Evolutionary conservation across 2,888 invertebrate species (phyloP).

Genomic region (Macrosiphum euphorbiae): DNA sequence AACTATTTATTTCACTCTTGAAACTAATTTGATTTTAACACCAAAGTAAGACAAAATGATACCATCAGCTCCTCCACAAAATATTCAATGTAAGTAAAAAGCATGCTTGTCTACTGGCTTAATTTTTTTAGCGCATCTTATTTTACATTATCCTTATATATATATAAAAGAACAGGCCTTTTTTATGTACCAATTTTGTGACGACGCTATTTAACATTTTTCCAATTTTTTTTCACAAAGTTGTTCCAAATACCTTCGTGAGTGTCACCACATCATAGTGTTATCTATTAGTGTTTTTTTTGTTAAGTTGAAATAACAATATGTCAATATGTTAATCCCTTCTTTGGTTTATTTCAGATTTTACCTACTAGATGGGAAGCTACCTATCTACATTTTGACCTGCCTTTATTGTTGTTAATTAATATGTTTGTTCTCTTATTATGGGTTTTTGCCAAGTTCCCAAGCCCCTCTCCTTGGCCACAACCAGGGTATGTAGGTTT

Average conservation of each 20-base stretch:
- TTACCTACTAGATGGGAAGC: neutral
- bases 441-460: too few relatives aligned
- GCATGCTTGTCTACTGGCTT: neutral
- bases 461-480: too few relatives aligned
- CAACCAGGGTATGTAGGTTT: neutral
- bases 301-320: neutral
- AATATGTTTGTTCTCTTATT: neutral
- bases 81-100: neutral
- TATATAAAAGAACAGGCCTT: too few relatives aligned
- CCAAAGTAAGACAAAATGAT: neutral
- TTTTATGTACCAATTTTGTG: too few relatives aligned
- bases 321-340: neutral
- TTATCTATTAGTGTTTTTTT: too few relatives aligned
- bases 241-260: too few relatives aligned
- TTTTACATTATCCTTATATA: too few relatives aligned
- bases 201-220: too few relatives aligned
- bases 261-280: too few relatives aligned
- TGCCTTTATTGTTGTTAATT: neutral
- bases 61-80: neutral
- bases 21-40: neutral
- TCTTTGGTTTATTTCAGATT: neutral
- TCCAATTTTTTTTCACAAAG: too few relatives aligned
- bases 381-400: neutral
- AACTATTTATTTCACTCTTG: neutral
- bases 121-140: neutral